Evolutionary conservation across 1,140 invertebrate genomes (phyloP).

Genomic region (Samia ricini): DNA sequence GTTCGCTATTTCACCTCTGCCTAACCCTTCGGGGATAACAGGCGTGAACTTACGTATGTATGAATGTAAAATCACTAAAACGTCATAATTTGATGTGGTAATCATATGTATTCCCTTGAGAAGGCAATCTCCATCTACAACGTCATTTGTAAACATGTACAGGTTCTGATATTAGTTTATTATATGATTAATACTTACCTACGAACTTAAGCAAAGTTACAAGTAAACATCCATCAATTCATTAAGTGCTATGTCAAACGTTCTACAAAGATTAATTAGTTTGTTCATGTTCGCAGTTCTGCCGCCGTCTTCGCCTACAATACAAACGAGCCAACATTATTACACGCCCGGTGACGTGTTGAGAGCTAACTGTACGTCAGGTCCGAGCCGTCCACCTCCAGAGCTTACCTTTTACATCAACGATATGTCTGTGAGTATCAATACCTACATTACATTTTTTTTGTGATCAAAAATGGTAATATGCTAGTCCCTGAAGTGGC

Average conservation of each 20-base stretch:
- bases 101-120: too few relatives aligned
- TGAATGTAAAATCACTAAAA: too few relatives aligned
- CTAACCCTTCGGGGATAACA: too few relatives aligned
- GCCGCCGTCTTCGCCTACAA: constrained; percentile 78
- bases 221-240: not conserved
- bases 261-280: not conserved
- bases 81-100: too few relatives aligned
- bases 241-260: not conserved
- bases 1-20: too few relatives aligned
- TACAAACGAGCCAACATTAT: constrained; percentile 82
- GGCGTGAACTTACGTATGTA: too few relatives aligned
- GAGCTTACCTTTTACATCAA: constrained; percentile 86
- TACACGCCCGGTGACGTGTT: constrained; percentile 87
- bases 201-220: not conserved
- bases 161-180: not conserved
- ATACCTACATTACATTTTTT: not conserved
- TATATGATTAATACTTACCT: not conserved
- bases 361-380: constrained; percentile 86
- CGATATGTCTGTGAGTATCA: constrained; percentile 84
- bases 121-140: too few relatives aligned
- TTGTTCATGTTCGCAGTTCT: constrained; percentile 74
- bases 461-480: too few relatives aligned
- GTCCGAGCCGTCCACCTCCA: constrained; percentile 83
- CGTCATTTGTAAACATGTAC: not conserved
- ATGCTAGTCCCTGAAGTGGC: too few relatives aligned